Conservation (phyloP, 2,797 vertebrate species). For the Brachyrhaphis roseni region DNA sequence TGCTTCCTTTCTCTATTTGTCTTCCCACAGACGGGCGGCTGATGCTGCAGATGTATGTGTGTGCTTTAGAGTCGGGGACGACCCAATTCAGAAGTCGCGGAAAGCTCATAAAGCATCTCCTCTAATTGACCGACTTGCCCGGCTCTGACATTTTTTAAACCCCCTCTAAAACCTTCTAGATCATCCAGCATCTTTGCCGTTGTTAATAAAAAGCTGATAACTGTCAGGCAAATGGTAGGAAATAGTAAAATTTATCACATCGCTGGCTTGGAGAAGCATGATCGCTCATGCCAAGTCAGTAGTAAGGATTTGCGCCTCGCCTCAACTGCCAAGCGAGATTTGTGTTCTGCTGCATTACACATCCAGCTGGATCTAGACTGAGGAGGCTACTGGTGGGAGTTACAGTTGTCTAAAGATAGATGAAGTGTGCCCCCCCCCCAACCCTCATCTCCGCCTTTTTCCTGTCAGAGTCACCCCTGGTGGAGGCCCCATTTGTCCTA, state of each 20-base stretch:
- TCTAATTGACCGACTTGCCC: slow-evolving; percentile 27
- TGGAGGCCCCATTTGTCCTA: slow-evolving; percentile 52
- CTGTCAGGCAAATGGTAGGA: slow-evolving; percentile 19
- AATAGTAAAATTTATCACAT: slow-evolving; percentile 20
- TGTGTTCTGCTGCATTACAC: slow-evolving; percentile 26
- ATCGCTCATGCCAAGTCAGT: slow-evolving; percentile 25
- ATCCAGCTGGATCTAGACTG: slow-evolving; percentile 27
- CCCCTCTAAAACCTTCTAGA: slow-evolving; percentile 28
- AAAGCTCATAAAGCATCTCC: slow-evolving; percentile 40
- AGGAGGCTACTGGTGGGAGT: slow-evolving; percentile 17
- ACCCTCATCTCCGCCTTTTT: neutral
- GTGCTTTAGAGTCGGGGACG: slow-evolving; percentile 5
- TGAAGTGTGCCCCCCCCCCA: slow-evolving; percentile 38
- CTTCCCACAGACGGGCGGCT: slow-evolving; percentile 62
- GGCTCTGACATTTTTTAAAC: slow-evolving; percentile 48
- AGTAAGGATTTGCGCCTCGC: slow-evolving; percentile 20
- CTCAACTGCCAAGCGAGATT: slow-evolving; percentile 18
- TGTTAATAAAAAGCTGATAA: slow-evolving; percentile 20
- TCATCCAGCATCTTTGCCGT: slow-evolving; percentile 27
- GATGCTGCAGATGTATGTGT: slow-evolving; percentile 37
- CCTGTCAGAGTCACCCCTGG: slow-evolving; percentile 42
- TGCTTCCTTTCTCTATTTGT: slow-evolving; percentile 74
- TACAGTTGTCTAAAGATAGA: slow-evolving; percentile 45
- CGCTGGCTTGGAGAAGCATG: slow-evolving; percentile 14
- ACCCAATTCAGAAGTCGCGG: slow-evolving; percentile 43